A percentile compares a stretch with the other conserved stretches of the same genome.
phyloP scores from a whole-genome alignment of 2,113 vertebrate species.

The Chrysochloris asiatica region DNA sequence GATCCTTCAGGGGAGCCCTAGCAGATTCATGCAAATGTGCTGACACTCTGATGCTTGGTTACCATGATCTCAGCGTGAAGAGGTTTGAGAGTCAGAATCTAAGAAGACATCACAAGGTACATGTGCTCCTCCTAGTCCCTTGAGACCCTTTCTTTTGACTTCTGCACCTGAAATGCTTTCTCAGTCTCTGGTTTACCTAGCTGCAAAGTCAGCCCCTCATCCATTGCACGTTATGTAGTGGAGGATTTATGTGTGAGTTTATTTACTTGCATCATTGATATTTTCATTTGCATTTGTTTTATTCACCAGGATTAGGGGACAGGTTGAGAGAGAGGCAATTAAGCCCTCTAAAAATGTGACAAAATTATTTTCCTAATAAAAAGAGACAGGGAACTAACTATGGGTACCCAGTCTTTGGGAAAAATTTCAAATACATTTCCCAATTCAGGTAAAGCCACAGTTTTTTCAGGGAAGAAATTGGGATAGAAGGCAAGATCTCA shows the following conservation, averaged over 20 bases:
- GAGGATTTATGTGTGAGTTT: neutral
- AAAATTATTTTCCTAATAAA: no score
- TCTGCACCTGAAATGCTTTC: neutral
- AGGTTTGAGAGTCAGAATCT: neutral
- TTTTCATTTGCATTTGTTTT: neutral
- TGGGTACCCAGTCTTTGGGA: neutral
- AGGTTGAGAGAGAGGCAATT: neutral
- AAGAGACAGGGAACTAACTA: no score
- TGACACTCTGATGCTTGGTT: neutral
- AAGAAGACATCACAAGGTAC: neutral
- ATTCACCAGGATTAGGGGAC: neutral
- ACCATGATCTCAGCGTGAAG: neutral
- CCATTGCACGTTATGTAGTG: no score
- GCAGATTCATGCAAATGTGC: neutral
- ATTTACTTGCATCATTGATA: neutral
- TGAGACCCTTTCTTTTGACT: neutral
- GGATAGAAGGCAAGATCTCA: neutral
- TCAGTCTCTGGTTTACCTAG: neutral
- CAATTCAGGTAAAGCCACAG: neutral
- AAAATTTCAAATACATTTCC: neutral
- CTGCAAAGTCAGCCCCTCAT: neutral
- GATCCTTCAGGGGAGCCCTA: neutral
- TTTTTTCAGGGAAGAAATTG: slow-evolving; percentile 9
- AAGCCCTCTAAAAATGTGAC: slow-evolving; percentile 26
- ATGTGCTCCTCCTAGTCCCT: neutral